Percentiles rank a stretch among this genome's conserved stretches.
Evolutionary conservation across 92 coral and sea anemone species (phyloP).

Genomic region (Zoanthus sociatus): DNA sequence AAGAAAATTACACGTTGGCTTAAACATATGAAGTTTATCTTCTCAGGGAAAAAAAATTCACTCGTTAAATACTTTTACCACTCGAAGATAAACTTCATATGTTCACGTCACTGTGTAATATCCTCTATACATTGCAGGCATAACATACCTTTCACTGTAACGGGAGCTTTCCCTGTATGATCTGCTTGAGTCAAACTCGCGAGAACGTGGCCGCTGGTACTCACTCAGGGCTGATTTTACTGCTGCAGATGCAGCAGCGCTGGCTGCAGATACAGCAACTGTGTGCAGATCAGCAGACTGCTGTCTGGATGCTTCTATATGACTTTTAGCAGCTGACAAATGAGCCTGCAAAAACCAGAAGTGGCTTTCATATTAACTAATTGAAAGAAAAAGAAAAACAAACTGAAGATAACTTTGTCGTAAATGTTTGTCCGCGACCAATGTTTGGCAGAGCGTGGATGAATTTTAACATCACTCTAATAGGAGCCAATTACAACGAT

Average conservation of each 20-base stretch:
- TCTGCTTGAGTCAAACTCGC: conserved; percentile 45
- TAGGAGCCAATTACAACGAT: no score
- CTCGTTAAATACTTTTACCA: no score
- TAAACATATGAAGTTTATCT: no score
- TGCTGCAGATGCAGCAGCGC: conserved; percentile 92
- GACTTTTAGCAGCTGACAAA: conserved; percentile 77
- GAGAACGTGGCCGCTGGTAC: conserved; percentile 59
- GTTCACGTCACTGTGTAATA: no score
- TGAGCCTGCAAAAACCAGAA: conserved; percentile 65
- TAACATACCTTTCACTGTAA: conserved; percentile 16
- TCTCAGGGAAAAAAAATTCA: no score
- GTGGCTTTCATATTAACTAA: not conserved
- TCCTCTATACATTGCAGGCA: not conserved
- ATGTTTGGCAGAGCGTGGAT: no score
- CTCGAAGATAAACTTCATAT: no score
- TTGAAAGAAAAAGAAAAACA: no score
- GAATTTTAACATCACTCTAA: no score
- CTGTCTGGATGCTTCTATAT: conserved; percentile 77
- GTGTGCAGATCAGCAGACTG: conserved; percentile 71
- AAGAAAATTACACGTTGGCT: no score
- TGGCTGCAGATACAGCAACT: conserved; percentile 83
- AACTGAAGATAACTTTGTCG: no score
- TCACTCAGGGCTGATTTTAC: conserved; percentile 78
- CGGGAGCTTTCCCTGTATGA: conserved; percentile 38
- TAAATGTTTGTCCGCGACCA: no score